A percentile compares a stretch with the other conserved stretches of the same genome.
phyloP scores from a whole-genome alignment of 2,797 vertebrate species.

The Molossus alvarezi region DNA sequence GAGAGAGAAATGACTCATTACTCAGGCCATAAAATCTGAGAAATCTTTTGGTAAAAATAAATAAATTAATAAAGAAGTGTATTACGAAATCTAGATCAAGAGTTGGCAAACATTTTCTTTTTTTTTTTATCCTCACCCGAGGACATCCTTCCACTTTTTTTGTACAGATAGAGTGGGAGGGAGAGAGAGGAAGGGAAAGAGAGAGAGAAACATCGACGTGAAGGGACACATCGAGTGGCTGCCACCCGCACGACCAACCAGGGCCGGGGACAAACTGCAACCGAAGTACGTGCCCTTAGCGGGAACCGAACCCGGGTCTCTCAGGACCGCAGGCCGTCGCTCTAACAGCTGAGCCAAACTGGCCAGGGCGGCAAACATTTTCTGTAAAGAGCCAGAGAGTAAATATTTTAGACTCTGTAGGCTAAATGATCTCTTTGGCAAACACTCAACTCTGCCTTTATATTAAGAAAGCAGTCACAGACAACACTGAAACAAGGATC shows the following conservation, averaged over 20 bases:
- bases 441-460: neutral
- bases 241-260: too few relatives aligned
- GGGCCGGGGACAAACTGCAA: too few relatives aligned
- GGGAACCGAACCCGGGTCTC: too few relatives aligned
- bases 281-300: too few relatives aligned
- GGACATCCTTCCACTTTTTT: too few relatives aligned
- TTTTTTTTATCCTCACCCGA: too few relatives aligned
- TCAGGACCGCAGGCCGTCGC: too few relatives aligned
- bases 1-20: neutral
- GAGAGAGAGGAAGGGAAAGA: too few relatives aligned
- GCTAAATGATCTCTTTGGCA: neutral
- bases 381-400: neutral
- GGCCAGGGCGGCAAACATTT: neutral
- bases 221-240: too few relatives aligned
- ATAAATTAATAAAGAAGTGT: neutral
- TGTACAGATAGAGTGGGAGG: too few relatives aligned
- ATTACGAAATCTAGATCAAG: neutral
- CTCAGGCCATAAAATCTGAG: neutral
- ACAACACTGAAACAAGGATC: neutral
- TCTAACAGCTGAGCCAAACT: too few relatives aligned
- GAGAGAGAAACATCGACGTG: too few relatives aligned
- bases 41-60: neutral
- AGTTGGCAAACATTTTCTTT: neutral
- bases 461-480: neutral
- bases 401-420: neutral